Conservation (phyloP, 2,797 vertebrate genomes). For the Coregonus suidteri region DNA sequence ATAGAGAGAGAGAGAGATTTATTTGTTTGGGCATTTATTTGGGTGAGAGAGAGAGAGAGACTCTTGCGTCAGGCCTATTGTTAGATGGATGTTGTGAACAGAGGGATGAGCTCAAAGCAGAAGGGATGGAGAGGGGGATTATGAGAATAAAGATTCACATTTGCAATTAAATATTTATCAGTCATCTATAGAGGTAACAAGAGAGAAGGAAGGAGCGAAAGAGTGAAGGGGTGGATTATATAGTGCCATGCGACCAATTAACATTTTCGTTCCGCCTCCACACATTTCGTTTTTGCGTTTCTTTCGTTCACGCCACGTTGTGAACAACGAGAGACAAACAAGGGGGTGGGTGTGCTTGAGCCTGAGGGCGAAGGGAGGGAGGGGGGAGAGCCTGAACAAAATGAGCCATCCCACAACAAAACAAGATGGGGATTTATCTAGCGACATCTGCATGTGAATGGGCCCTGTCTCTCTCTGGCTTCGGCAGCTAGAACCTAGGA, state of each 20-base stretch:
- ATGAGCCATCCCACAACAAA: conserved; percentile 63
- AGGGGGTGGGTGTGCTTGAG: conserved; percentile 30
- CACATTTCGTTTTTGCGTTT: conserved; percentile 19
- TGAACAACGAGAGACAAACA: conserved; percentile 36
- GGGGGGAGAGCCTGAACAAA: conserved; percentile 35
- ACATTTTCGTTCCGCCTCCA: conserved; percentile 56
- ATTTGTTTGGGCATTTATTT: too few relatives aligned
- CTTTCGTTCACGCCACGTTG: conserved; percentile 31
- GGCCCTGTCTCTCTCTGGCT: conserved; percentile 58
- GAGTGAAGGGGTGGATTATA: conserved; percentile 68
- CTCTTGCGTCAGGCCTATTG: conserved; percentile 79
- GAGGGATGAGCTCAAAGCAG: conserved; percentile 78
- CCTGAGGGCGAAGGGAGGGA: conserved; percentile 1
- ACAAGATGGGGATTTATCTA: conserved; percentile 84
- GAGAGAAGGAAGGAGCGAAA: conserved; percentile 64
- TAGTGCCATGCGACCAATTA: conserved; percentile 63
- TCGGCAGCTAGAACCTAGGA: conserved; percentile 57
- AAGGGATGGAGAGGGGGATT: conserved; percentile 44
- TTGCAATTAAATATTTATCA: conserved; percentile 88
- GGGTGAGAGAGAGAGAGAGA: conserved; percentile 61
- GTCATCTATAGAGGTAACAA: conserved; percentile 55
- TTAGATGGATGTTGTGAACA: conserved; percentile 77
- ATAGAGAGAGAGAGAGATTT: conserved; percentile 60
- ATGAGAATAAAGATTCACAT: conserved; percentile 74
- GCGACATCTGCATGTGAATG: conserved; percentile 92